These are phyloP conservation scores for Drosophila orosa DNA, from an alignment of 1,140 invertebrate genomes.

Conservation along the genomic window DNA sequence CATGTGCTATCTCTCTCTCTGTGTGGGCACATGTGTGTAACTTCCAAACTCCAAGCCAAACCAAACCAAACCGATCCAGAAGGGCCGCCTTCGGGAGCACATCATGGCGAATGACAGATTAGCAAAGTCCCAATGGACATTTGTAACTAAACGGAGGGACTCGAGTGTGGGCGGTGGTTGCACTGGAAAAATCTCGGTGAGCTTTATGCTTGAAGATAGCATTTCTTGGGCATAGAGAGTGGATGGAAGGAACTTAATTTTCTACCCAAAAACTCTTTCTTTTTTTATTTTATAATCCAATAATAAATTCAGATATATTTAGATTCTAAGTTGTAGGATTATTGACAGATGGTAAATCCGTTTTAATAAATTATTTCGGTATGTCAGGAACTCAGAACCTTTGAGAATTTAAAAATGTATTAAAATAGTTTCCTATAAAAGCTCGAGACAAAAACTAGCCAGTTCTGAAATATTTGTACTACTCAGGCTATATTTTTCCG, in stretches of 20 bases:
- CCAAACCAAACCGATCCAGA: constrained; percentile 43
- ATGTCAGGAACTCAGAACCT: too few species aligned
- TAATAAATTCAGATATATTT: neutral
- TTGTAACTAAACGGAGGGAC: constrained; percentile 72
- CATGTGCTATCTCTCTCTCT: constrained; percentile 25
- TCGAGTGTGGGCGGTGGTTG: constrained; percentile 25
- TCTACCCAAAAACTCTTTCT: neutral
- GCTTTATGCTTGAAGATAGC: neutral
- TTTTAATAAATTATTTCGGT: neutral
- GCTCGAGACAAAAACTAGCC: neutral
- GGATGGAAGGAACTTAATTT: rapidly evolving
- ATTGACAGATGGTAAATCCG: neutral
- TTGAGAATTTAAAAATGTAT: neutral
- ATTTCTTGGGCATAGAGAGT: neutral
- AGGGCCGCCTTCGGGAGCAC: constrained; percentile 78
- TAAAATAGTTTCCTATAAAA: too few species aligned
- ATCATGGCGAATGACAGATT: constrained; percentile 84
- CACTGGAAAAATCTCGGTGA: neutral
- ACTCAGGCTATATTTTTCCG: neutral
- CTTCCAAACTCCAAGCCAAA: constrained; percentile 52
- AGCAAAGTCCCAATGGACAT: constrained; percentile 82
- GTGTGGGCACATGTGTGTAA: constrained; percentile 60
- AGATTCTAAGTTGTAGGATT: neutral
- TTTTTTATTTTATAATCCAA: neutral
- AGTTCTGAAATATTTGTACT: too few species aligned